Percentiles rank a stretch among this genome's conserved stretches.
These are phyloP conservation scores for Idris sp. DNA, from an alignment of 1,140 invertebrate species.

Conservation along the genomic window DNA sequence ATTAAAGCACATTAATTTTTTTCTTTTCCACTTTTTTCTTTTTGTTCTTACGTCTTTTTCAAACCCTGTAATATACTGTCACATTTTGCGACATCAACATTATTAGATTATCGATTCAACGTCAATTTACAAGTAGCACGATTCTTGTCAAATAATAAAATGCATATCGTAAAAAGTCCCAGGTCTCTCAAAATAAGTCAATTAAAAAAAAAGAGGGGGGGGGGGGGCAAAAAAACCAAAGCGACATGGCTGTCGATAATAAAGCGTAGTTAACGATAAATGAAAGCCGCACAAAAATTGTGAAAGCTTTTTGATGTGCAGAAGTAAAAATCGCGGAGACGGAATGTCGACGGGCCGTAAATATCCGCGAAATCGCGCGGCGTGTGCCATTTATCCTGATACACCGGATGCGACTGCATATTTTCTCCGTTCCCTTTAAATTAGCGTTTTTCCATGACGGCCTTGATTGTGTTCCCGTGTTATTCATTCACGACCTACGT, in stretches of 20 bases:
- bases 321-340: constrained; percentile 54
- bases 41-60: too few relatives aligned
- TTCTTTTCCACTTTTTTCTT: neutral
- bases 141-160: constrained; percentile 42
- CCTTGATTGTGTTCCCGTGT: constrained; percentile 65
- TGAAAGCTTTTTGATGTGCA: constrained; percentile 62
- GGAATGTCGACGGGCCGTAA: constrained; percentile 67
- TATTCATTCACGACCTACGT: constrained; percentile 49
- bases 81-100: constrained; percentile 29
- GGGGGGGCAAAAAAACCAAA: neutral
- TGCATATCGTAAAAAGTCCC: too few relatives aligned
- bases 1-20: constrained; percentile 19
- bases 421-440: constrained; percentile 75
- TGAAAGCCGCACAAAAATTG: constrained; percentile 29
- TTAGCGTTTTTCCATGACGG: constrained; percentile 69
- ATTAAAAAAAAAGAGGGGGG: constrained; percentile 2
- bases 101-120: constrained; percentile 50
- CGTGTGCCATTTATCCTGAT: constrained; percentile 70
- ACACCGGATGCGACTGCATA: constrained; percentile 73
- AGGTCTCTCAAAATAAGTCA: constrained; percentile 24
- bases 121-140: constrained; percentile 39
- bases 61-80: too few relatives aligned
- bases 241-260: constrained; percentile 20
- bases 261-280: constrained; percentile 35
- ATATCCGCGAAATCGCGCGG: constrained; percentile 68